Evolutionary conservation across 2,797 vertebrate species (phyloP).

Genomic region (Poeciliopsis infans): DNA sequence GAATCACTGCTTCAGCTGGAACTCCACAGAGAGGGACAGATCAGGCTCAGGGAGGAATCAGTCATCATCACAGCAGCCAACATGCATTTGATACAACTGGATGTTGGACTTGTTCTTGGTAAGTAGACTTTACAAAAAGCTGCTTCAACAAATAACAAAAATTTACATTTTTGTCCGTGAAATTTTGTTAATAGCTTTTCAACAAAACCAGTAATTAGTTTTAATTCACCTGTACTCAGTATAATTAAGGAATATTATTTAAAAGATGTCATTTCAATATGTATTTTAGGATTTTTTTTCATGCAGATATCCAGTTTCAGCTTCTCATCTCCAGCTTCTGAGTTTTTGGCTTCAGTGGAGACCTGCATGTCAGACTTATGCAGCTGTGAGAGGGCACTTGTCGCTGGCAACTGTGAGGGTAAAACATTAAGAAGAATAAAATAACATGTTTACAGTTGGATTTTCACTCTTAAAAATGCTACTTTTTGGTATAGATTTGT

Average conservation of each 20-base stretch:
- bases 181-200: not conserved
- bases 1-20: conserved; percentile 27
- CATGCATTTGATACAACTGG: conserved; percentile 52
- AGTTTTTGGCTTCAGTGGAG: conserved; percentile 73
- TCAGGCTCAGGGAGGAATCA: conserved; percentile 29
- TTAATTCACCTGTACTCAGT: not conserved
- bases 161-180: not conserved
- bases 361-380: conserved; percentile 82
- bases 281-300: conserved; percentile 80
- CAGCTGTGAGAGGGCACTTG: conserved; percentile 62
- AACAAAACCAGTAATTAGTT: not conserved
- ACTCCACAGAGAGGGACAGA: not conserved
- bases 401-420: conserved; percentile 80
- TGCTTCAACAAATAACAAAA: not conserved
- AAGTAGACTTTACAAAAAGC: conserved; percentile 40
- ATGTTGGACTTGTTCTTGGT: conserved; percentile 64
- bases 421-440: conserved; percentile 29
- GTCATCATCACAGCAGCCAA: conserved; percentile 42
- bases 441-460: not conserved
- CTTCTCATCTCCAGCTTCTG: conserved; percentile 55
- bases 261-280: conserved; percentile 6
- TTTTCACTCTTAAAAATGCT: not conserved
- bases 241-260: not conserved
- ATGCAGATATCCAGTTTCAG: conserved; percentile 61
- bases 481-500: not conserved